Base-by-base conservation (phyloP, 2,113 vertebrate species). In the Xenus cinereus region DNA sequence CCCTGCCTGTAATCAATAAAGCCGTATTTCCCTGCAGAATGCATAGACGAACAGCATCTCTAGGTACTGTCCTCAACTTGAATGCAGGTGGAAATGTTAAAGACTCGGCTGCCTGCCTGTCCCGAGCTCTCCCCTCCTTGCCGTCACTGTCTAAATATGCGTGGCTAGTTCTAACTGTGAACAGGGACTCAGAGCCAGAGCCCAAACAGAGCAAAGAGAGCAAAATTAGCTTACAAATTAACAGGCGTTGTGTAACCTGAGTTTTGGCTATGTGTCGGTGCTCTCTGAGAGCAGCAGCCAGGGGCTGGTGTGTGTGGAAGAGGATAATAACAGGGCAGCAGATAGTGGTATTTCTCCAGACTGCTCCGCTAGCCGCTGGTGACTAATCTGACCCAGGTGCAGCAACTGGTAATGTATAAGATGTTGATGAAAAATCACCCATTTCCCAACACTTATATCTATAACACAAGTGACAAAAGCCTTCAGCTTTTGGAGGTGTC, bases 201-300 rank as follows among this genome's bases (percentile, higher is more conserved):
- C 86, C 72, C 45, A 33, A 91, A 74, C 43, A 62, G 30, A 53
- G 82, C 57, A 72, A 85, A 56, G 80, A 28, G 37, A 72, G 63
- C 37, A 91, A 88, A 97, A 94, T 84, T 69, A 95, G 69, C 53
- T 73, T 69, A 68, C 87, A 84, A 88, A 92, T 96, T 90, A 90
- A 72, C 27, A 45, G 30, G 60, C 30, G 78, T 39, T 7, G 9
- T 75, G 71, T 89, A 91, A 89, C 69, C 73, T 51, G 73, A 68
- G 80, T 82, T 94, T 91, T 76, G 84, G 51, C 69, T 45, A 9
- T 9, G 46, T 53, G 62, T 12, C 56, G 77, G 33, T 64, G 39
- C 51, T 66, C 45, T 37, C 84, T 56, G 66, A 41, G 48, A 85
- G 46, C 63, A 85, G 46, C 63, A 82, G 78, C 66, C 88, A 91